A percentile compares a stretch with the other conserved stretches of the same genome.
phyloP scores from a whole-genome alignment of 2,888 invertebrate genomes.

The Auanema sp. region DNA sequence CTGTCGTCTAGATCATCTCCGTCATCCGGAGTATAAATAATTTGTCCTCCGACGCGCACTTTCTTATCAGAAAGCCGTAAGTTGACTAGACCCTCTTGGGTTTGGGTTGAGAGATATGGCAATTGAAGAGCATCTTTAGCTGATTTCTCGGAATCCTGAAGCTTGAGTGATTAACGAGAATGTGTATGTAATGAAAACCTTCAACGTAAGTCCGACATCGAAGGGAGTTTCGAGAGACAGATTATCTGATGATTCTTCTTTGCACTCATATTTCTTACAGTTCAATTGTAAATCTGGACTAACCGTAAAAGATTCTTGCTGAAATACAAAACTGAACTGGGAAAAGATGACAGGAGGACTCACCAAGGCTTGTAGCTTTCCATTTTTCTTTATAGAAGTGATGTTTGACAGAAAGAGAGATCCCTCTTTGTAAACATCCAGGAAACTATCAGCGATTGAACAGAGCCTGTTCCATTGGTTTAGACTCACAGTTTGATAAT shows the following conservation, averaged over 20 bases:
- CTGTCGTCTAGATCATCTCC: slow-evolving; percentile 59
- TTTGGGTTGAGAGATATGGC: slow-evolving; percentile 42
- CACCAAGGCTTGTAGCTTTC: slow-evolving; percentile 3
- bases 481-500: neutral
- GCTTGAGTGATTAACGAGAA: slow-evolving; percentile 1
- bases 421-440: neutral
- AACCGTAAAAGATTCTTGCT: slow-evolving; percentile 13
- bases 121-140: slow-evolving; percentile 38
- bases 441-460: slow-evolving; percentile 13
- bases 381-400: slow-evolving; percentile 15
- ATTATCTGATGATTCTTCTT: slow-evolving; percentile 6
- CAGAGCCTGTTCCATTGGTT: slow-evolving; percentile 13
- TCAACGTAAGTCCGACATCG: slow-evolving; percentile 16
- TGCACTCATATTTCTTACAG: slow-evolving; percentile 12
- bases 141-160: slow-evolving; percentile 29
- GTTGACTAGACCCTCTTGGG: slow-evolving; percentile 48
- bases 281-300: slow-evolving; percentile 6
- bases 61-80: slow-evolving; percentile 71
- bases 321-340: neutral
- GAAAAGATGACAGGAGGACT: neutral
- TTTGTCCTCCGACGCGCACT: slow-evolving; percentile 52
- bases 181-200: neutral
- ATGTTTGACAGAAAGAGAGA: neutral
- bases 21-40: slow-evolving; percentile 56
- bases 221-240: slow-evolving; percentile 9